Evolutionary conservation across 2,113 vertebrate genomes (phyloP), one percentile per base, ranked within the genome.

Genomic region (Perca flavescens): DNA sequence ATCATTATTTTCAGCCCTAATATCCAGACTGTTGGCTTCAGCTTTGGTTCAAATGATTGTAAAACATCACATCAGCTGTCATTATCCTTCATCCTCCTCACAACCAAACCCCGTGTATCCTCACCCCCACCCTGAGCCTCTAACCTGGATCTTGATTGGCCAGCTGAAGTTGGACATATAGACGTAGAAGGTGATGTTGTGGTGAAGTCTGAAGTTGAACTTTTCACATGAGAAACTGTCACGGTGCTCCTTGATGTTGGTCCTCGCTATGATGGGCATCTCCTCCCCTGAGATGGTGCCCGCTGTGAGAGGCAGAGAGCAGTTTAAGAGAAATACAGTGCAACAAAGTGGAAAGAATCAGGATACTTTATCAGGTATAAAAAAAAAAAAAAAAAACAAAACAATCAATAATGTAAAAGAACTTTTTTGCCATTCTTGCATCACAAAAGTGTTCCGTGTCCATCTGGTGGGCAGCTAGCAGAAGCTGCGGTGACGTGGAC

Each of bases 91-190:
- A 21, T 2, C 19, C 19, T 1, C 31, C 19, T 53, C 47, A 69
- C 49, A n/a, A 15, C 28, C 49, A 53, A 36, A 16, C 14, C 15
- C 31, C 7, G 1, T 13, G 69, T 5, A 11, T n/a, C 19, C 34
- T 6, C 36, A 10, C 13, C 56, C 73, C 74, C 31, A 17, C 54
- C 11, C 28, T 1, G 8, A 19, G 46, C 52, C 47, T 22, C 96
- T 94, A 71, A 99, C 98, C 97, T 99, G 98, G 94, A 99, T 99
- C 95, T 99, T 99, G 94, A 99, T 97, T 6, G 97, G 97, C 98
- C 98, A 99, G 75, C 96, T 97, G 95, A 99, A 99, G 94, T 99
- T 99, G 94, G 97, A 97, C 95, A 99, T 96, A 0, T 99, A 99
- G 46, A 99, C 97, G 64, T 98, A 99, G 93, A 99, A 99, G 56